A percentile compares a stretch with the other conserved stretches of the same genome.
Conservation (phyloP, 2,113 vertebrate genomes). For the Strigops habroptila region DNA sequence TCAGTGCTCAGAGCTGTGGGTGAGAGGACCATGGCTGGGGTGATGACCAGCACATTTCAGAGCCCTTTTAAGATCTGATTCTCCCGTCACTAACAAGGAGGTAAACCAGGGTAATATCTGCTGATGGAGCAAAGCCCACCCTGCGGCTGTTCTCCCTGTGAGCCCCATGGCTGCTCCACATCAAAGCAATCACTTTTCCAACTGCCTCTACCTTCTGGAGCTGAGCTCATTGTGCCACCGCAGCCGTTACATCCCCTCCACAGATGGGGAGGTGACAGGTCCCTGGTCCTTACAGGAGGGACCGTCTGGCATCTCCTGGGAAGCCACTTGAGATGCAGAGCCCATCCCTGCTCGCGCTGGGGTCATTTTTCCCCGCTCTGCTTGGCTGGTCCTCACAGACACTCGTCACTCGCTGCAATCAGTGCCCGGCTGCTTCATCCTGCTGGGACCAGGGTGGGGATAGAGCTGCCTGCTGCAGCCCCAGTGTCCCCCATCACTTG, state of each 20-base stretch:
- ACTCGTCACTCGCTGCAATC: background rate
- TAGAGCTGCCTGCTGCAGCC: background rate
- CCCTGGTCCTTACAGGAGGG: background rate
- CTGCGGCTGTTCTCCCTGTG: accelerated
- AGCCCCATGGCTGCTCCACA: background rate
- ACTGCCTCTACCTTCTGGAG: background rate
- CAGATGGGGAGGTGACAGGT: background rate
- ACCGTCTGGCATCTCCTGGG: background rate
- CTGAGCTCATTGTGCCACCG: accelerated
- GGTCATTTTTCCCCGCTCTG: background rate
- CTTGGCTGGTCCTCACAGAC: background rate
- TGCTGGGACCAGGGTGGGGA: background rate
- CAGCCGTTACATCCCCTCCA: accelerated
- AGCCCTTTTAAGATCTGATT: background rate
- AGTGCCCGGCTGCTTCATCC: background rate
- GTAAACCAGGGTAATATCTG: background rate
- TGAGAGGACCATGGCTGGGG: background rate
- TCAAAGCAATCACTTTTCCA: background rate
- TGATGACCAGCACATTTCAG: background rate
- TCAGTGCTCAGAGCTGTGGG: accelerated
- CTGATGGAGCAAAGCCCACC: background rate
- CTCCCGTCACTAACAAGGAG: accelerated
- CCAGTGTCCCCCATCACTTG: background rate
- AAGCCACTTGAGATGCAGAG: background rate
- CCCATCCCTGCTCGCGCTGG: background rate